Conservation (phyloP, 2,888 invertebrate genomes). For the Acronicta psi region DNA sequence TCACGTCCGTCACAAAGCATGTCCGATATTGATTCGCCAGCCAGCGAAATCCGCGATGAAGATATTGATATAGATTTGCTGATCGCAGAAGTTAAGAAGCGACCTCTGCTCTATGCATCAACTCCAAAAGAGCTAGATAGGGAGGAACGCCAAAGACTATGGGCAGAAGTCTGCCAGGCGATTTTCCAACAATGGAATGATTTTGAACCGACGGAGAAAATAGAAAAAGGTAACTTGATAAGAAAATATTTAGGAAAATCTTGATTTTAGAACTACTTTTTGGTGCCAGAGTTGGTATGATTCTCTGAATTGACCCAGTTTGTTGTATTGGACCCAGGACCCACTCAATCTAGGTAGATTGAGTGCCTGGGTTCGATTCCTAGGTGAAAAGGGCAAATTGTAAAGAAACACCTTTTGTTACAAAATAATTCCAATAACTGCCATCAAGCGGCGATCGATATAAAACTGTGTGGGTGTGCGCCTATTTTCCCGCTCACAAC, state of each 20-base stretch:
- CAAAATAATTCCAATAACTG: too few species aligned
- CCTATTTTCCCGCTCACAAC: neutral
- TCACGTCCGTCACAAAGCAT: neutral
- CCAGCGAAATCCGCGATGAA: neutral
- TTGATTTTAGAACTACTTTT: too few species aligned
- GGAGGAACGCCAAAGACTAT: neutral
- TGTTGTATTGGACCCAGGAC: too few species aligned
- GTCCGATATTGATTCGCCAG: neutral
- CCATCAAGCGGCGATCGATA: neutral
- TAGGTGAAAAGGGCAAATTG: neutral
- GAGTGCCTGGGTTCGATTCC: slow-evolving; percentile 19
- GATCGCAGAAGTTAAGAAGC: neutral
- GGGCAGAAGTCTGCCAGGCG: neutral
- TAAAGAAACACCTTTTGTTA: neutral
- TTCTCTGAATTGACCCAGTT: neutral
- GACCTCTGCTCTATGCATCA: neutral
- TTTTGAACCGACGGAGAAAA: neutral
- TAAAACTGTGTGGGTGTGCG: neutral
- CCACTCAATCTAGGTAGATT: too few species aligned
- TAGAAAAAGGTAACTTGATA: slow-evolving; percentile 1
- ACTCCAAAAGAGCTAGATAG: neutral
- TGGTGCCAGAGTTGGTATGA: too few species aligned
- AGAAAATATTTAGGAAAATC: neutral
- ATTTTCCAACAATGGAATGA: neutral
- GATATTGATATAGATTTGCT: neutral